Evolutionary conservation across 2,113 vertebrate genomes (phyloP).

Genomic region (Syngnathus scovelli): DNA sequence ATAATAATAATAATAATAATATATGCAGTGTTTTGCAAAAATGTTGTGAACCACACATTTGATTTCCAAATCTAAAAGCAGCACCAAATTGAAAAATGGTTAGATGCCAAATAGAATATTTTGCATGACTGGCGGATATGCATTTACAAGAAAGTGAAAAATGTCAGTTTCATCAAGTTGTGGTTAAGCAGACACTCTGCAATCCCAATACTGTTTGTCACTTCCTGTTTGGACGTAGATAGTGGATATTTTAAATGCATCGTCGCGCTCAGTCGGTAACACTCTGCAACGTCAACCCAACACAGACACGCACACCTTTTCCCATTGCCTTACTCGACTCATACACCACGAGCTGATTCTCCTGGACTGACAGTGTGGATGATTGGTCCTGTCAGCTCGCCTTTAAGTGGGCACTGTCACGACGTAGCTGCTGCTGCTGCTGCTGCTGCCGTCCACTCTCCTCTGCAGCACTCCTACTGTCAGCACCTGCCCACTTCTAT

Average conservation of each 20-base stretch:
- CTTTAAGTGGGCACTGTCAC: slow-evolving; percentile 57
- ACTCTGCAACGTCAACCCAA: not conserved
- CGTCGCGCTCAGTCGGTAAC: not conserved
- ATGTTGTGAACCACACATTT: not conserved
- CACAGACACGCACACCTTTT: slow-evolving; percentile 29
- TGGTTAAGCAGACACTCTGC: slow-evolving; percentile 15
- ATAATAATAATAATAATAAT: too few species aligned
- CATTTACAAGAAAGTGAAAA: not conserved
- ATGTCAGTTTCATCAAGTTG: slow-evolving; percentile 1
- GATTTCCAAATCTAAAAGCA: not conserved
- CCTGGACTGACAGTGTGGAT: slow-evolving; percentile 52
- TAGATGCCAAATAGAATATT: not conserved
- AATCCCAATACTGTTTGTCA: slow-evolving; percentile 23
- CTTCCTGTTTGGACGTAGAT: not conserved
- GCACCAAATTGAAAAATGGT: not conserved
- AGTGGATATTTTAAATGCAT: slow-evolving; percentile 14
- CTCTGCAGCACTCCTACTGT: slow-evolving; percentile 12
- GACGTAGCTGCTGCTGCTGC: slow-evolving; percentile 32
- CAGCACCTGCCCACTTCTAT: slow-evolving; percentile 10
- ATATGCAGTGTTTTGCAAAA: too few species aligned
- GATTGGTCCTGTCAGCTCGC: slow-evolving; percentile 58
- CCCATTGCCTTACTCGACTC: slow-evolving; percentile 15
- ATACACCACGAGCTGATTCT: slow-evolving; percentile 32
- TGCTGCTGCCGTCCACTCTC: slow-evolving; percentile 10
- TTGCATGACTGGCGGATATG: not conserved